phyloP scores from a whole-genome alignment of 2,113 vertebrate genomes.

The Sigmodon hispidus region DNA sequence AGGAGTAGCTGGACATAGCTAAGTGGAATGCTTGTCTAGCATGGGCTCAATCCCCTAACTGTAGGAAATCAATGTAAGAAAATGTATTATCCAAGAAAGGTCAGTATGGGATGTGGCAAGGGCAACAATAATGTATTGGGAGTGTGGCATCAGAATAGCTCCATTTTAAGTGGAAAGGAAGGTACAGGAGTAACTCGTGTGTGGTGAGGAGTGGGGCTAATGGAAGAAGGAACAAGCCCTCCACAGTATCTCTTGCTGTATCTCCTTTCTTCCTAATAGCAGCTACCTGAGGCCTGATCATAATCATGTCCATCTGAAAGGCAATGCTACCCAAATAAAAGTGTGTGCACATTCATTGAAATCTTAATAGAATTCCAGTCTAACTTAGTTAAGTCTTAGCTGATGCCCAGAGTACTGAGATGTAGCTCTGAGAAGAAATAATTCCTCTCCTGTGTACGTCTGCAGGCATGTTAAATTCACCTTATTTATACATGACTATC shows the following conservation, averaged over 20 bases:
- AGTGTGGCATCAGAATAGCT: background rate
- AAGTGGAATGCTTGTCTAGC: background rate
- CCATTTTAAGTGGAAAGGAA: background rate
- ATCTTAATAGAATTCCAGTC: background rate
- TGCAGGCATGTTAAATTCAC: background rate
- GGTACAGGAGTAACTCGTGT: background rate
- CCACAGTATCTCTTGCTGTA: background rate
- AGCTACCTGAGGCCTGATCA: constrained; percentile 20
- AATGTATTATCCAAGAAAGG: background rate
- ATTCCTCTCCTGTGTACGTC: background rate
- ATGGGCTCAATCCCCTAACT: background rate
- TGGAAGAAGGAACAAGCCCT: background rate
- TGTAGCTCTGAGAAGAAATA: background rate
- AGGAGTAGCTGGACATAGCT: background rate
- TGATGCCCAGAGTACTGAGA: background rate
- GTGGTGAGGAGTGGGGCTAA: background rate
- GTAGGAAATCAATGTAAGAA: background rate
- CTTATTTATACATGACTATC: constrained; percentile 28
- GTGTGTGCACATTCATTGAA: background rate
- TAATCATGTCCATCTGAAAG: background rate
- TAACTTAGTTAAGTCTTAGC: background rate
- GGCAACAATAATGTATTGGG: background rate
- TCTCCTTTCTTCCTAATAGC: constrained; percentile 20
- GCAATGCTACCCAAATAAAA: constrained; percentile 16
- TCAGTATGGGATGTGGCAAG: background rate